Conservation (phyloP, 1,140 invertebrate species). For the Pinna nobilis region DNA sequence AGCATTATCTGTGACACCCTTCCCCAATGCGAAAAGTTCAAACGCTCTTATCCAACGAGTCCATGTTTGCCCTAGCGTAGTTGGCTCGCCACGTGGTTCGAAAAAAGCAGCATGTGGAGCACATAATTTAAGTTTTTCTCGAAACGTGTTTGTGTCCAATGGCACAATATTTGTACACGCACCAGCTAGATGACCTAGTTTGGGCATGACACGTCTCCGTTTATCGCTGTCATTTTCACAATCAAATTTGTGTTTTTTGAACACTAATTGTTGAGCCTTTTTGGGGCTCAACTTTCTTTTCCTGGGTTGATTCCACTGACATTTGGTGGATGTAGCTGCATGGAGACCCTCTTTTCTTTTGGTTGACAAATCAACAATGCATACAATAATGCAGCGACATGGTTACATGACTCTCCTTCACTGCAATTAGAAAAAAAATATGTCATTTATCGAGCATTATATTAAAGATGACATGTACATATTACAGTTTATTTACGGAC, state of each 20-base stretch:
- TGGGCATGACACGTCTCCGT: no score
- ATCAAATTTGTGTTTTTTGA: no score
- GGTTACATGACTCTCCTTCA: constrained; percentile 14
- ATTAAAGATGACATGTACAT: no score
- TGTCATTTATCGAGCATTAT: no score
- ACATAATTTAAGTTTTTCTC: no score
- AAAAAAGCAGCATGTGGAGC: no score
- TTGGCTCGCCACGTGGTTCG: constrained; percentile 10
- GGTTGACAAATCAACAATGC: not conserved
- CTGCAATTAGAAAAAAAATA: no score
- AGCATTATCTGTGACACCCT: constrained; percentile 26
- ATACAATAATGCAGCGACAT: constrained; percentile 4
- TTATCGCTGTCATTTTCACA: no score
- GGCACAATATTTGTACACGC: no score
- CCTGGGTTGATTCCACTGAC: constrained; percentile 10
- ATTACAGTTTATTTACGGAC: no score
- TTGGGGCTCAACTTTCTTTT: constrained; percentile 11
- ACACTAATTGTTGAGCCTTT: not conserved
- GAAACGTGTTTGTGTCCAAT: no score
- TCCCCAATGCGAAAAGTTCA: constrained; percentile 34
- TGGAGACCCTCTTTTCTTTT: not conserved
- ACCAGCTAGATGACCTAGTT: no score
- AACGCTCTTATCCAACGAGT: constrained; percentile 43
- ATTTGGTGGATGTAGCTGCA: constrained; percentile 3
- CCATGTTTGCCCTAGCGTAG: constrained; percentile 20